phyloP scores from a whole-genome alignment of 2,888 invertebrate genomes.

The Euzophera pinguis region DNA sequence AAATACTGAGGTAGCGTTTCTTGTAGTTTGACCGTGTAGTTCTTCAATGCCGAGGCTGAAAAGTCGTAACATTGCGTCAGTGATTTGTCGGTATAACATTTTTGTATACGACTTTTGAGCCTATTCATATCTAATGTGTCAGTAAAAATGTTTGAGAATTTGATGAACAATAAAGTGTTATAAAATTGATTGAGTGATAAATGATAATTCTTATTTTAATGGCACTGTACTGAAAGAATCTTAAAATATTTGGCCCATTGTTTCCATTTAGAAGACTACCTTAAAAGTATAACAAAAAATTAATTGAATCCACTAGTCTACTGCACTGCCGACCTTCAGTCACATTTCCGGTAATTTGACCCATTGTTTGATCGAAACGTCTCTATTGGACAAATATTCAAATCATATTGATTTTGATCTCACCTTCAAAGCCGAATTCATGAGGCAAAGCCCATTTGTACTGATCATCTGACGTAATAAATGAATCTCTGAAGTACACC shows the following conservation, averaged over 20 bases:
- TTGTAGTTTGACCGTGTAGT: slow-evolving; percentile 65
- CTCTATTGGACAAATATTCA: slow-evolving; percentile 34
- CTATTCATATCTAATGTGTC: too few relatives aligned
- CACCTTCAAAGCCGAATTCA: slow-evolving; percentile 83
- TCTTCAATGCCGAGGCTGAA: slow-evolving; percentile 48
- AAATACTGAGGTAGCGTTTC: slow-evolving; percentile 93
- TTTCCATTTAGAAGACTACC: neutral
- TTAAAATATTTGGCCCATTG: too few relatives aligned
- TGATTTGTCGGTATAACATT: too few relatives aligned
- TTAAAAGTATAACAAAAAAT: slow-evolving; percentile 25
- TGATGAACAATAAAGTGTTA: too few relatives aligned
- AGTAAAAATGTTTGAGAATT: too few relatives aligned
- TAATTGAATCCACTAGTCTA: slow-evolving; percentile 32
- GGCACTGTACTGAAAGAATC: too few relatives aligned
- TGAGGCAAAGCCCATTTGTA: slow-evolving; percentile 91
- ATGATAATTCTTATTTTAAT: too few relatives aligned
- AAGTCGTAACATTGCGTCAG: slow-evolving; percentile 14
- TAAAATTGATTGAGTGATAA: too few relatives aligned
- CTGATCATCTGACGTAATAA: slow-evolving; percentile 87
- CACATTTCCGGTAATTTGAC: slow-evolving; percentile 38
- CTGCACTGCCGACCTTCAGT: slow-evolving; percentile 34
- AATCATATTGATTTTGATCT: slow-evolving; percentile 13
- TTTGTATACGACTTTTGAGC: too few relatives aligned
- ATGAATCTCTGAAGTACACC: slow-evolving; percentile 92
- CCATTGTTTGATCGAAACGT: slow-evolving; percentile 33